Evolutionary conservation across 2,797 vertebrate species (phyloP), one percentile per base, ranked within the genome.

Genomic region (Centropyge bicolor): DNA sequence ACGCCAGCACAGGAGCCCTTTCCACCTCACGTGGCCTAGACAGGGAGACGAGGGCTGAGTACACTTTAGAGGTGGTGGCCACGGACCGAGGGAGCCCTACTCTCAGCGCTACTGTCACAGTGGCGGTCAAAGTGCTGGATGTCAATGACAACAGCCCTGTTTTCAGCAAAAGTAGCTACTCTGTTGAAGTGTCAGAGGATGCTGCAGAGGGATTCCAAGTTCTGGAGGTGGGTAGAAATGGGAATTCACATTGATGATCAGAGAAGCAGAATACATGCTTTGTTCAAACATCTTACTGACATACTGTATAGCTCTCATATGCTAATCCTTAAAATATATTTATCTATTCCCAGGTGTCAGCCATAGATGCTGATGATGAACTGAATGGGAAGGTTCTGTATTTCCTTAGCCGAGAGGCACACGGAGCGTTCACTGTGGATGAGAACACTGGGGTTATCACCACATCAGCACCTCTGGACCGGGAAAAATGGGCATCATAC

Each of bases 141-240:
- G 94, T 98, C 38, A 99, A 99, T 16, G 98, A 99, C 93, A 98
- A 99, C 1, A 95, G 92, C 3, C 98, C 98, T 0, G 79, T 82
- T 17, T 99, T 99, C 41, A 83, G 89, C 38, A 95, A 93, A 65
- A 88, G 89, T 22, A 86, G 94, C 81, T 99, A 98, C 70, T 70
- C 74, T 0, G 90, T 96, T 2, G 98, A 99, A 36, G 92, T 98
- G 59, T 95, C 96, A 0, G 98, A 99, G 87, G 96, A 98, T 59
- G 90, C 95, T 12, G 90, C 94, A 0, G 90, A 96, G 6, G 98
- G 97, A 0, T 88, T 94, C 3, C 71, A 93, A 52, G 94, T 99
- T 72, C 82, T 99, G 61, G 92, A 96, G 90, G 94, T 92, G 69
- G 52, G 59, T 31, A n/a, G 49, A 66, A 56, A 69, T 49, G 2